phyloP scores from a whole-genome alignment of 2,888 invertebrate genomes.

The Trisateles emortualis region DNA sequence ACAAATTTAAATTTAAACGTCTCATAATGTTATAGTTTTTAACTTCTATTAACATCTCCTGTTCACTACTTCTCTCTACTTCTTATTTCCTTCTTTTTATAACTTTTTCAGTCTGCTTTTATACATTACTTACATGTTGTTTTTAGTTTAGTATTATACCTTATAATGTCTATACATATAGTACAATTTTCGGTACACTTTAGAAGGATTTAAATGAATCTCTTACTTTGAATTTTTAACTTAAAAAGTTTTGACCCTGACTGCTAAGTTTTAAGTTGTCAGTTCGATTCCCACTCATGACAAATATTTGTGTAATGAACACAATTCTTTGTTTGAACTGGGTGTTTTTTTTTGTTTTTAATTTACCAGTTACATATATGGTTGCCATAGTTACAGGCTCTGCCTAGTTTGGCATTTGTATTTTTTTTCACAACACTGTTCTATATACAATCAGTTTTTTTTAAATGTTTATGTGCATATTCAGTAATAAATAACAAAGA shows the following conservation, averaged over 20 bases:
- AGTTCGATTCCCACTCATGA: no score
- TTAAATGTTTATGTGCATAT: slow-evolving; percentile 10
- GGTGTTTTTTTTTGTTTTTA: no score
- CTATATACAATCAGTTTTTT: no score
- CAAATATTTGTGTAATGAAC: no score
- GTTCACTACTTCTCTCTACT: slow-evolving; percentile 47
- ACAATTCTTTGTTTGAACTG: no score
- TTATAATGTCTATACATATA: slow-evolving; percentile 48
- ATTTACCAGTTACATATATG: no score
- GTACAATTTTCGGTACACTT: slow-evolving; percentile 35
- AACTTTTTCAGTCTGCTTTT: slow-evolving; percentile 53
- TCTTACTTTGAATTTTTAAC: slow-evolving; percentile 11
- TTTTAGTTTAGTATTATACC: slow-evolving; percentile 75
- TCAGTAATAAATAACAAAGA: neutral
- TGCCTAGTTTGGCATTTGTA: no score
- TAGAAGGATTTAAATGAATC: slow-evolving; percentile 25
- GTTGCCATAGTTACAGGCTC: no score
- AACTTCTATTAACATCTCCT: slow-evolving; percentile 47
- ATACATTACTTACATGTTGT: slow-evolving; percentile 59
- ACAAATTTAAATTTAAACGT: slow-evolving; percentile 19
- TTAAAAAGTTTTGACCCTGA: neutral
- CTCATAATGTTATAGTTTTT: slow-evolving; percentile 22
- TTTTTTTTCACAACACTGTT: no score
- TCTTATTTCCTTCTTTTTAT: slow-evolving; percentile 35
- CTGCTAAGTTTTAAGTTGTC: no score